A percentile compares a stretch with the other conserved stretches of the same genome.
Conservation (phyloP, 2,797 vertebrate species). For the Lutjanus campechanus region DNA sequence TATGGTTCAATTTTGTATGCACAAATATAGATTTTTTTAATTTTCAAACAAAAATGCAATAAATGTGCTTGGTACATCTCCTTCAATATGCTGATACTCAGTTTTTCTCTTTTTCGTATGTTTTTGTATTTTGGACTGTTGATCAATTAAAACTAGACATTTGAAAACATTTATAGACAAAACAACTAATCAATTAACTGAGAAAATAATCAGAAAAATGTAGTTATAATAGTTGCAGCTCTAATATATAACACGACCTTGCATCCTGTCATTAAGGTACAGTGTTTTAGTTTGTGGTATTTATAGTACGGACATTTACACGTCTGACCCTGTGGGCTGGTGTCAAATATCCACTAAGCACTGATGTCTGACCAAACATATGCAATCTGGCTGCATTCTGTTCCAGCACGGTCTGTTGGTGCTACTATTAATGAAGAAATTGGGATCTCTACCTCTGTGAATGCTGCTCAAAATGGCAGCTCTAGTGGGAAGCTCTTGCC, state of each 20-base stretch:
- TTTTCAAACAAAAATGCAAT: background rate
- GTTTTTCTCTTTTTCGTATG: background rate
- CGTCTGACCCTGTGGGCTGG: background rate
- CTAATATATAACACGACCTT: constrained; percentile 5
- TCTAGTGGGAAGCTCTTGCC: background rate
- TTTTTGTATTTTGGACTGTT: too few relatives aligned
- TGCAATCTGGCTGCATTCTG: constrained; percentile 9
- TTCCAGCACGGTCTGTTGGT: constrained; percentile 12
- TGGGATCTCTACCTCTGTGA: background rate
- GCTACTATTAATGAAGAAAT: background rate
- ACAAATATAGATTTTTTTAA: too few relatives aligned
- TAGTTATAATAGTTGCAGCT: background rate
- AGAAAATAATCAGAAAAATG: too few relatives aligned
- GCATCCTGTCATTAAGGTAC: constrained; percentile 1
- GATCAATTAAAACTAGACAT: too few relatives aligned
- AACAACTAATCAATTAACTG: too few relatives aligned
- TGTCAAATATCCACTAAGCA: constrained; percentile 12
- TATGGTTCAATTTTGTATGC: too few relatives aligned
- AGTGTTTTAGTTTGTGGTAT: background rate
- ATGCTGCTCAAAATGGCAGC: background rate
- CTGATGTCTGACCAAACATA: constrained; percentile 21
- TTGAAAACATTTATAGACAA: too few relatives aligned
- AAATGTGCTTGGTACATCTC: background rate
- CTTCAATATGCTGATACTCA: background rate
- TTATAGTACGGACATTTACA: constrained; percentile 4